Percentiles rank a stretch among this genome's conserved stretches.
phyloP scores from a whole-genome alignment of 2,888 invertebrate genomes.

The Ceriagrion tenellum region DNA sequence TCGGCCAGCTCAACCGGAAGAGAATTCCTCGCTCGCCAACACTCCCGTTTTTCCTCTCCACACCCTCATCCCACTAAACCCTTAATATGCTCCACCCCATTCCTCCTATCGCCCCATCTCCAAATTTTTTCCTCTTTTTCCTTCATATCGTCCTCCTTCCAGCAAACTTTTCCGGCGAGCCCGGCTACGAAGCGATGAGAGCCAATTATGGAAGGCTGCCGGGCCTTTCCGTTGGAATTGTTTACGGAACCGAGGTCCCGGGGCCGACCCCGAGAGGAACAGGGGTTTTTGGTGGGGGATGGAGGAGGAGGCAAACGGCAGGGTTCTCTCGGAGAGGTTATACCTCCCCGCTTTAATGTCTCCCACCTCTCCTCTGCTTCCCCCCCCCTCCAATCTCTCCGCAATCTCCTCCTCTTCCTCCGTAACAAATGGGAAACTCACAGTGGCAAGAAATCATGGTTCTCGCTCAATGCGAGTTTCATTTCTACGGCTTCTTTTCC shows the following conservation, averaged over 20 bases:
- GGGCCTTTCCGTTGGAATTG: slow-evolving; percentile 1
- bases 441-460: slow-evolving; percentile 10
- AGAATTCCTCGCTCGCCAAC: not conserved
- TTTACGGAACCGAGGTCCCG: slow-evolving; percentile 24
- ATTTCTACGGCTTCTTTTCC: not conserved
- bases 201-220: slow-evolving; percentile 31
- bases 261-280: not conserved
- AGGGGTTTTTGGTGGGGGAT: not conserved
- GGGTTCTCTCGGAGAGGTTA: not conserved
- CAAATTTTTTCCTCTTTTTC: not conserved
- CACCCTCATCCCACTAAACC: not conserved
- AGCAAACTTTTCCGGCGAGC: not conserved
- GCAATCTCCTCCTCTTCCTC: too few relatives aligned
- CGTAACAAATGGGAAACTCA: slow-evolving; percentile 27
- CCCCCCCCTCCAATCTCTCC: not conserved
- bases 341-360: not conserved
- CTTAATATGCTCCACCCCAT: not conserved
- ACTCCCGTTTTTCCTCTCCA: not conserved
- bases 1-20: slow-evolving; percentile 5
- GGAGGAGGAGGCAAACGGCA: not conserved
- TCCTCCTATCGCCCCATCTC: not conserved
- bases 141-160: not conserved
- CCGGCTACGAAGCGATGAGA: slow-evolving; percentile 22
- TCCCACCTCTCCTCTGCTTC: too few relatives aligned
- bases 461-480: not conserved